phyloP scores from a whole-genome alignment of 2,113 vertebrate species.

The Megaceryle maxima region DNA sequence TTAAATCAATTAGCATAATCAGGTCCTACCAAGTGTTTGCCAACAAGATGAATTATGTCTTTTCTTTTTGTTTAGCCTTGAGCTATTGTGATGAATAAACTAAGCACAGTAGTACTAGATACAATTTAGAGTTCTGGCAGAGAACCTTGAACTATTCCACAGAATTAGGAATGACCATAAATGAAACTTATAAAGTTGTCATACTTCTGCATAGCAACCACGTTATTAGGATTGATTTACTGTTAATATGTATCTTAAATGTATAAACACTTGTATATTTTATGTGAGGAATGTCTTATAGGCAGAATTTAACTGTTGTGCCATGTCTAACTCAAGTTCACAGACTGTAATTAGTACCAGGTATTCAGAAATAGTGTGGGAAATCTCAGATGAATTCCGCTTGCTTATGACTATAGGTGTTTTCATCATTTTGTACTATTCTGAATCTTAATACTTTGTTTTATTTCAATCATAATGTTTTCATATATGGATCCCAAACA shows the following conservation, averaged over 20 bases:
- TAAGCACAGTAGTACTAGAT: neutral
- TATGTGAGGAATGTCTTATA: neutral
- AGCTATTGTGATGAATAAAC: conserved; percentile 29
- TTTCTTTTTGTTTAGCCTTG: neutral
- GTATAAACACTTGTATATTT: neutral
- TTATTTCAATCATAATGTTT: neutral
- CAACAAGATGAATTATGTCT: conserved; percentile 31
- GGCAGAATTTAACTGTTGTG: neutral
- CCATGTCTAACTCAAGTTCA: neutral
- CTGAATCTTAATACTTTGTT: neutral
- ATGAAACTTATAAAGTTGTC: neutral
- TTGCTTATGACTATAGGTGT: neutral
- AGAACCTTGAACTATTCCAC: neutral
- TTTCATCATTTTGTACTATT: neutral
- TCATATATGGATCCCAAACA: neutral
- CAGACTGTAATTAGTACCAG: neutral
- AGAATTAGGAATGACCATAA: neutral
- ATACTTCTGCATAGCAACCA: neutral
- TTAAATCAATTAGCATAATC: conserved; percentile 66
- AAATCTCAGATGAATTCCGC: neutral
- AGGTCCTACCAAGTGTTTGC: conserved; percentile 51
- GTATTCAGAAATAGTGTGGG: neutral
- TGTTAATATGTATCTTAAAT: neutral
- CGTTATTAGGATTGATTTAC: neutral
- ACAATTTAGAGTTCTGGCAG: neutral